Percentiles rank a stretch among this genome's conserved stretches.
Evolutionary conservation across 92 coral and sea anemone genomes (phyloP).

Genomic region (Zoanthus gigantus): DNA sequence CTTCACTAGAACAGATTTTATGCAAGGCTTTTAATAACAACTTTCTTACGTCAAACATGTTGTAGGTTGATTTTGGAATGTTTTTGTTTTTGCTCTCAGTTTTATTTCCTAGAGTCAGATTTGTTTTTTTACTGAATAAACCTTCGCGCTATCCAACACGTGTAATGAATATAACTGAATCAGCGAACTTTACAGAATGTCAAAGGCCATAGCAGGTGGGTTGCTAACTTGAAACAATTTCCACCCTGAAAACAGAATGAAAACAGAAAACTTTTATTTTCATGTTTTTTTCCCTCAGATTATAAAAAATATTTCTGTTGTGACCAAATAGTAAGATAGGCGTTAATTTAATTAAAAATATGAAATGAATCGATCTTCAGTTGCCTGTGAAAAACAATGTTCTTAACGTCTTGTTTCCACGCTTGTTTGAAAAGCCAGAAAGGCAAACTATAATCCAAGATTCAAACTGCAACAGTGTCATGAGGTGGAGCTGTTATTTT

Average conservation of each 20-base stretch:
- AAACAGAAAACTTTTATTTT: not conserved
- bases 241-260: not conserved
- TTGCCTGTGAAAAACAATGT: no score
- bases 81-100: not conserved
- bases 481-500: no score
- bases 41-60: not conserved
- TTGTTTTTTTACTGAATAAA: not conserved
- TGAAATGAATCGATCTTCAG: no score
- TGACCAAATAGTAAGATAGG: no score
- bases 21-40: not conserved
- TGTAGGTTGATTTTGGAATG: not conserved
- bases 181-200: not conserved
- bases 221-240: not conserved
- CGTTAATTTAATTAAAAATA: no score
- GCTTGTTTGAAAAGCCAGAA: no score
- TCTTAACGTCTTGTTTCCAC: no score
- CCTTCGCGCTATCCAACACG: not conserved
- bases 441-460: no score
- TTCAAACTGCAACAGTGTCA: no score
- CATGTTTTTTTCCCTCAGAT: not conserved
- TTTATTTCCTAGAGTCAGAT: not conserved
- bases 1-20: not conserved
- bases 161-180: not conserved
- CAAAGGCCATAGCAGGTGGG: conserved; percentile 6
- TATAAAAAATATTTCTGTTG: no score